phyloP scores from a whole-genome alignment of 2,888 invertebrate species.

The Hesperia comma region DNA sequence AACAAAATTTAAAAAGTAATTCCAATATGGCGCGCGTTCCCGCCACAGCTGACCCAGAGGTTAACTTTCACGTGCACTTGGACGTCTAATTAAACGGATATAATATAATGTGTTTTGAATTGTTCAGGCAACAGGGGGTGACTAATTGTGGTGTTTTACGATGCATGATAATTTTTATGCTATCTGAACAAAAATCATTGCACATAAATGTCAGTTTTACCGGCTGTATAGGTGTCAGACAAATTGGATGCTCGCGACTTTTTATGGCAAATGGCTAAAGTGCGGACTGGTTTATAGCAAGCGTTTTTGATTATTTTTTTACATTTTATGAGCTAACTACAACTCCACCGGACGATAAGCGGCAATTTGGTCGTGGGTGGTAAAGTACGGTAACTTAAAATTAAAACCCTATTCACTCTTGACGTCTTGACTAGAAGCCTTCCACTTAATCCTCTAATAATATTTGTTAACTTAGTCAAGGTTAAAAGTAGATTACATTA shows the following conservation, averaged over 20 bases:
- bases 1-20: slow-evolving; percentile 37
- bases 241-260: not conserved
- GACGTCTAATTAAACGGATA: slow-evolving; percentile 5
- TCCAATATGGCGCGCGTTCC: slow-evolving; percentile 38
- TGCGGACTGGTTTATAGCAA: not conserved
- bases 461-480: no score
- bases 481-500: not conserved
- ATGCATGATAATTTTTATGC: slow-evolving; percentile 13
- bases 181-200: slow-evolving; percentile 1
- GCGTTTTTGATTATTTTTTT: not conserved
- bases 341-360: no score
- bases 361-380: no score
- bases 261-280: not conserved
- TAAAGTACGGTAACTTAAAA: no score
- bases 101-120: slow-evolving; percentile 18
- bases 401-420: no score
- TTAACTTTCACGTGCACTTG: slow-evolving; percentile 34
- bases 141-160: slow-evolving; percentile 11
- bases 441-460: no score
- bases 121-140: not conserved
- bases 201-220: slow-evolving; percentile 5
- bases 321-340: no score
- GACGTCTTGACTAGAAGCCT: no score
- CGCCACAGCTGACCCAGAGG: slow-evolving; percentile 35
- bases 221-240: not conserved